Conservation (phyloP, 2,113 vertebrate species). For the Morphnarchus princeps region DNA sequence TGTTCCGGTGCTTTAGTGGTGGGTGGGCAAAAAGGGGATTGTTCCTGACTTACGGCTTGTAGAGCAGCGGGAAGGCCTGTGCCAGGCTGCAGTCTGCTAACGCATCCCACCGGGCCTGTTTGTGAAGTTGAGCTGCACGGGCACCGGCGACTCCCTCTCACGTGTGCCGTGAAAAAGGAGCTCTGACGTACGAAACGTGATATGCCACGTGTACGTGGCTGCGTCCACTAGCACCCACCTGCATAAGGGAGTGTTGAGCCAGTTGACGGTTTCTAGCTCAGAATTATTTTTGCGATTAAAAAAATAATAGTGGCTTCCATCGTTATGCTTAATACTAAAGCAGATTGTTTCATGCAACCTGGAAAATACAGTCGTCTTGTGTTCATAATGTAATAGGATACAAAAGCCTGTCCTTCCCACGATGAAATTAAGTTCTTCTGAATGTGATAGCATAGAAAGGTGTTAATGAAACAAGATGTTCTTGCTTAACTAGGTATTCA, state of each 20-base stretch:
- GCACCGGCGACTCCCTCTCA: too few species aligned
- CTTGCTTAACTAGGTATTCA: not conserved
- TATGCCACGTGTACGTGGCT: not conserved
- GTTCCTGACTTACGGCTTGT: not conserved
- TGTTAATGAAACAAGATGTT: not conserved
- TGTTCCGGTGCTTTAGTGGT: not conserved
- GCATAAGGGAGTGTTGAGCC: not conserved
- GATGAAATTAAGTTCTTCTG: not conserved
- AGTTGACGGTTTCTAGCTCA: not conserved
- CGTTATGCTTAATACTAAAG: not conserved
- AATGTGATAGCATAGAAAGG: not conserved
- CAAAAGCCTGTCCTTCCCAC: not conserved
- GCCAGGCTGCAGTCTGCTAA: not conserved
- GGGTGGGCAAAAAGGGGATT: not conserved
- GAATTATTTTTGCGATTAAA: not conserved
- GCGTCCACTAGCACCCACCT: too few species aligned
- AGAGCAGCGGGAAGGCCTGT: not conserved
- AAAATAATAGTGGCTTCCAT: not conserved
- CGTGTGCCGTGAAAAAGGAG: not conserved
- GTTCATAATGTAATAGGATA: not conserved
- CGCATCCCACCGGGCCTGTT: fast-evolving
- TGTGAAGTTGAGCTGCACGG: not conserved
- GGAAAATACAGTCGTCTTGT: not conserved
- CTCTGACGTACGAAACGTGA: not conserved
- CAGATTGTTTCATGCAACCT: not conserved